Evolutionary conservation across 2,113 vertebrate species (phyloP).

Genomic region (Anoplopoma fimbria): DNA sequence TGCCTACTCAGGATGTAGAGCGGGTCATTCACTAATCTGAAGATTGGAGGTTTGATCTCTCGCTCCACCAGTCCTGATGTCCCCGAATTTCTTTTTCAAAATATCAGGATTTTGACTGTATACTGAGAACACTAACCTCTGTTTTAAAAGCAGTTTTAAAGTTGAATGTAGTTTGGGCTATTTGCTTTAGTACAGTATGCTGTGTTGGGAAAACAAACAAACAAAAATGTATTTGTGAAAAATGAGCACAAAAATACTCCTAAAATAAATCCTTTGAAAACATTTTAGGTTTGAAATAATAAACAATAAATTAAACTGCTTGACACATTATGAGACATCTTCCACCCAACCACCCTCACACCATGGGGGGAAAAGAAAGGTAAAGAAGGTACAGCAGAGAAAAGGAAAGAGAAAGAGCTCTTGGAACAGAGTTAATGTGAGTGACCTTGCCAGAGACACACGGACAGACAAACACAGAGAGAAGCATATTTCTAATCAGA

Average conservation of each 20-base stretch:
- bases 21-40: neutral
- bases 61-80: too few species aligned
- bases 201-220: neutral
- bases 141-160: neutral
- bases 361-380: neutral
- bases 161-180: neutral
- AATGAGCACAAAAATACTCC: neutral
- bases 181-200: neutral
- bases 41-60: too few species aligned
- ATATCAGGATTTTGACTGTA: neutral
- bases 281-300: neutral
- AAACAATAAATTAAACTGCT: neutral
- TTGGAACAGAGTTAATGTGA: constrained; percentile 10
- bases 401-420: neutral
- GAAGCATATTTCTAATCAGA: constrained; percentile 74
- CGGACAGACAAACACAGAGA: constrained; percentile 28
- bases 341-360: neutral
- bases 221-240: neutral
- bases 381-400: neutral
- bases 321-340: neutral
- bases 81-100: too few species aligned
- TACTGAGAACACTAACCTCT: neutral
- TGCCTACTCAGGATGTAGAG: too few species aligned
- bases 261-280: neutral
- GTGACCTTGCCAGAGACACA: constrained; percentile 23